These are phyloP conservation scores for Ophiothrix spiculata DNA, from an alignment of 35 echinoderm and acorn worm genomes.

Conservation along the genomic window DNA sequence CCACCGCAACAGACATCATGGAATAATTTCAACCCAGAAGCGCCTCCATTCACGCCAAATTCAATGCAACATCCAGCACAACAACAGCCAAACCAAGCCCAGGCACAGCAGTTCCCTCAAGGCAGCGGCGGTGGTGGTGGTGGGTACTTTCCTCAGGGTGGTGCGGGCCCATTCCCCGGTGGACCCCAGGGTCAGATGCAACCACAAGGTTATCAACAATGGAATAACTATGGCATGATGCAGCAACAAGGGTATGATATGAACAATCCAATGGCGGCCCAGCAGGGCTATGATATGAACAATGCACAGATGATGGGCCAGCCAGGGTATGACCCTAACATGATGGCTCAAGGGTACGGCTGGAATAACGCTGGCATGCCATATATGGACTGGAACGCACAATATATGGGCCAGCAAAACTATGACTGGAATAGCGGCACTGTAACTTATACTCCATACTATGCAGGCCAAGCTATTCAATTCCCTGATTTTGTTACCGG, in stretches of 20 bases:
- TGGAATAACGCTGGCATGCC: neutral
- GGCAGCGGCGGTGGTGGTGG: too few species aligned
- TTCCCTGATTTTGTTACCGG: neutral
- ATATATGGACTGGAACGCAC: neutral
- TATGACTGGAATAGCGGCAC: neutral
- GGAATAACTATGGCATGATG: constrained; percentile 1
- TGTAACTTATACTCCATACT: neutral
- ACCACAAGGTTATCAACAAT: neutral
- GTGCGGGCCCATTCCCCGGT: neutral
- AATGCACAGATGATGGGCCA: constrained; percentile 2
- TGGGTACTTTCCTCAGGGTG: neutral
- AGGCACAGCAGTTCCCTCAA: neutral
- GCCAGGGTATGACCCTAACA: neutral
- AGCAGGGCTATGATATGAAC: constrained; percentile 3
- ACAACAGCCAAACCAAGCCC: neutral
- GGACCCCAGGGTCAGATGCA: neutral
- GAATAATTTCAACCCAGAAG: constrained; percentile 5
- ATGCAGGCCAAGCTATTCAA: neutral
- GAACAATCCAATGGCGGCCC: too few species aligned
- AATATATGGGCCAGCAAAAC: neutral
- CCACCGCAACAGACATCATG: neutral
- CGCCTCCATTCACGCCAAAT: neutral
- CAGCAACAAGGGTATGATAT: too few species aligned
- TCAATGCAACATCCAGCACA: neutral
- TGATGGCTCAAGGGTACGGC: neutral